These are phyloP conservation scores for Tiliqua scincoides DNA, from an alignment of 2,113 vertebrate genomes.

Conservation along the genomic window DNA sequence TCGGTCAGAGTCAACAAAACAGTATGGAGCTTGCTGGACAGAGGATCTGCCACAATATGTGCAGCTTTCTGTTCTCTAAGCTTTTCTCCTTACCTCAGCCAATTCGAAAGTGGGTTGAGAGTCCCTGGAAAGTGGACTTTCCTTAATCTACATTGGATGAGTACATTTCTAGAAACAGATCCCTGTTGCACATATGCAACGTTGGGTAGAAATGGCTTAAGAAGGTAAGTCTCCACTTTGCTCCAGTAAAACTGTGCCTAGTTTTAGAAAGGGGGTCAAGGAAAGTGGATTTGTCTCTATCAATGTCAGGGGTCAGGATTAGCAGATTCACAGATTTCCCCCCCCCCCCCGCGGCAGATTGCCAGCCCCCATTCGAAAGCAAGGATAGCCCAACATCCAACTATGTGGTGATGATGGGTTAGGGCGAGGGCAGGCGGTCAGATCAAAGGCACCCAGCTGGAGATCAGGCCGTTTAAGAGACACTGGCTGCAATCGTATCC, in stretches of 20 bases:
- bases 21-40: too few species aligned
- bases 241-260: accelerated
- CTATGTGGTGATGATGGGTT: background rate
- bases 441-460: background rate
- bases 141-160: background rate
- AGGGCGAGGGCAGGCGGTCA: background rate
- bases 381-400: background rate
- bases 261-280: background rate
- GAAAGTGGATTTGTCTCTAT: background rate
- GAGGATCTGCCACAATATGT: too few species aligned
- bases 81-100: background rate
- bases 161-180: too few species aligned
- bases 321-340: background rate
- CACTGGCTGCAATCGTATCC: background rate
- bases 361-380: background rate
- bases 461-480: background rate
- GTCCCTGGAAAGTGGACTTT: background rate
- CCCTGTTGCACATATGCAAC: too few species aligned
- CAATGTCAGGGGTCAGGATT: background rate
- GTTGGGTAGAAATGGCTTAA: too few species aligned
- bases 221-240: background rate
- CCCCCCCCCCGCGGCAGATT: too few species aligned
- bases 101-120: background rate
- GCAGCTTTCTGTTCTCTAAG: too few species aligned
- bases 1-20: too few species aligned